Evolutionary conservation across 2,797 vertebrate genomes (phyloP).

Genomic region (Lacerta bilineata): DNA sequence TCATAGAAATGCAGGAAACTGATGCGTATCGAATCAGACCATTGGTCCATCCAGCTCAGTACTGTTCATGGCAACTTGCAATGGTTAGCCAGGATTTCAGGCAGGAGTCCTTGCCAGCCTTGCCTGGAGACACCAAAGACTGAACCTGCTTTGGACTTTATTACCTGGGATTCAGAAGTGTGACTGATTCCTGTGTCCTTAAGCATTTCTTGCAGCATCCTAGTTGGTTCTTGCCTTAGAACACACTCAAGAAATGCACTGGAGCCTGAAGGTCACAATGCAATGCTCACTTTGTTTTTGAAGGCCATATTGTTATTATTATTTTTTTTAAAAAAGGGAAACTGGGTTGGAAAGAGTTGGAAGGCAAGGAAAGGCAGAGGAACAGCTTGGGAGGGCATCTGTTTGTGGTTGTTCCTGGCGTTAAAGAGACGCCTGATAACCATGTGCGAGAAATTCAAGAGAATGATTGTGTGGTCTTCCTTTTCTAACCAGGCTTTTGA

Average conservation of each 20-base stretch:
- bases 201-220: not conserved
- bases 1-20: too few relatives aligned
- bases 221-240: not conserved
- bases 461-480: not conserved
- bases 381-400: constrained; percentile 23
- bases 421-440: not conserved
- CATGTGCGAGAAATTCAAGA: not conserved
- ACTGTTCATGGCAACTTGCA: too few relatives aligned
- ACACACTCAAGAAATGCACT: not conserved
- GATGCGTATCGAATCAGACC: too few relatives aligned
- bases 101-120: too few relatives aligned
- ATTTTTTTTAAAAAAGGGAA: constrained; percentile 5
- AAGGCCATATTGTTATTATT: constrained; percentile 31
- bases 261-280: constrained; percentile 18
- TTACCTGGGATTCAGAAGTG: not conserved
- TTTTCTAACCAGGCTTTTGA: not conserved
- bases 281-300: constrained; percentile 23
- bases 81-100: too few relatives aligned
- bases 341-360: constrained; percentile 30
- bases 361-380: constrained; percentile 21
- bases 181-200: not conserved
- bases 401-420: not conserved
- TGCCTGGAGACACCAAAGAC: too few relatives aligned
- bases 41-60: too few relatives aligned
- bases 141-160: not conserved